phyloP scores from a whole-genome alignment of 2,888 invertebrate genomes.

The Ectemnius continuus region DNA sequence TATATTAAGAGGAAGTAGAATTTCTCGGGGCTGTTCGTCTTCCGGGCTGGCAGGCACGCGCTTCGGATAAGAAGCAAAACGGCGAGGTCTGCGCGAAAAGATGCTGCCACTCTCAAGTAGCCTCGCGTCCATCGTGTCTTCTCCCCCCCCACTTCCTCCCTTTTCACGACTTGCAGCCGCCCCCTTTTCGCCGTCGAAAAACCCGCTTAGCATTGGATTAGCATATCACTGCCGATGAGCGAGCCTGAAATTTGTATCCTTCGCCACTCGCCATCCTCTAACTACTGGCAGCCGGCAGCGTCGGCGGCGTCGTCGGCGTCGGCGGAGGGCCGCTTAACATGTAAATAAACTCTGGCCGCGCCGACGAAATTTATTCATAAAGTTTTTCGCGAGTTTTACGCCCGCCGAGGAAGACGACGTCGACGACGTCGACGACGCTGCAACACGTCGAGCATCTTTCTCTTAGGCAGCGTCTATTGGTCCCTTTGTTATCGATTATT shows the following conservation, averaged over 20 bases:
- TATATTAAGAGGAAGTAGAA: constrained; percentile 28
- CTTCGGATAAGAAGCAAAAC: constrained; percentile 8
- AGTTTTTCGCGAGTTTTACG: constrained; percentile 4
- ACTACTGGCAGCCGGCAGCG: constrained; percentile 1
- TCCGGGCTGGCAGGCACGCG: constrained; percentile 7
- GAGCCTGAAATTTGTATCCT: constrained; percentile 29
- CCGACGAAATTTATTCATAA: constrained; percentile 3
- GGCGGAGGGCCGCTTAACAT: neutral
- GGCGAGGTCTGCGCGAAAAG: constrained; percentile 17
- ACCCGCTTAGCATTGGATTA: constrained; percentile 22
- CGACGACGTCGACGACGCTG: too few species aligned
- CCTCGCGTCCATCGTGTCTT: too few species aligned
- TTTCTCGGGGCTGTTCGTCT: constrained; percentile 17
- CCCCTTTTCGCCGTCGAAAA: neutral
- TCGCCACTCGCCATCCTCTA: constrained; percentile 3
- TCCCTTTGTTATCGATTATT: constrained; percentile 1
- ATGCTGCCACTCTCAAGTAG: neutral
- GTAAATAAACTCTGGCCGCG: neutral
- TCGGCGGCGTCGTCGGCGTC: too few species aligned
- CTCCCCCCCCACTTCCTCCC: too few species aligned
- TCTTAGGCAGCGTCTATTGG: too few species aligned
- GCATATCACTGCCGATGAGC: constrained; percentile 27
- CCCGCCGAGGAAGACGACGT: neutral
- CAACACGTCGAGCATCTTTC: too few species aligned
- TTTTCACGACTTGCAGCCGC: neutral